Evolutionary conservation across 2,113 vertebrate species (phyloP).

Genomic region (Ia io): DNA sequence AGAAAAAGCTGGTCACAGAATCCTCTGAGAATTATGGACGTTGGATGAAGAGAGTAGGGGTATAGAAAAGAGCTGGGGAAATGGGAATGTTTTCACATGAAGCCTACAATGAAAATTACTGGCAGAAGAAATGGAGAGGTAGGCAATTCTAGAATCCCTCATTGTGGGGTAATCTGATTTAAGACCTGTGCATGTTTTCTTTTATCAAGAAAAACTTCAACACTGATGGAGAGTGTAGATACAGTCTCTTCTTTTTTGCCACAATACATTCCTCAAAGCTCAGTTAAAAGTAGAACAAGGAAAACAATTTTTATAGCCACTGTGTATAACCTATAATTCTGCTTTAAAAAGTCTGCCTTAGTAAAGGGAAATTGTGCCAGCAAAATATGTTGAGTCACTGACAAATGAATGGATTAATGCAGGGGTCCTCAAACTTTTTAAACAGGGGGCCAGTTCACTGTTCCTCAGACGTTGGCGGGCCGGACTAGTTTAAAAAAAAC

Average conservation of each 20-base stretch:
- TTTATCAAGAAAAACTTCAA: not conserved
- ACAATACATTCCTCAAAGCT: not conserved
- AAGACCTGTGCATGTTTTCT: not conserved
- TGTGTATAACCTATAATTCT: not conserved
- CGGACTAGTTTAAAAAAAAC: no score
- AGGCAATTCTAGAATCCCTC: not conserved
- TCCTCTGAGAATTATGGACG: not conserved
- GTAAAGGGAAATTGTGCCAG: not conserved
- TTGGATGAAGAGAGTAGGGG: not conserved
- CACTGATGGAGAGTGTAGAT: not conserved
- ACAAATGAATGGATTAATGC: not conserved
- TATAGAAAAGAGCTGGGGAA: not conserved
- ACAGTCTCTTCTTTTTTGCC: not conserved
- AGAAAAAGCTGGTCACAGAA: not conserved
- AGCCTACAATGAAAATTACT: not conserved
- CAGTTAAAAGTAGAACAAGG: slow-evolving; percentile 13
- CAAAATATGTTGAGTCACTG: slow-evolving; percentile 10
- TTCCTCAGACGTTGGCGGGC: no score
- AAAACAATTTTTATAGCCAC: not conserved
- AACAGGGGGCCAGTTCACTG: no score
- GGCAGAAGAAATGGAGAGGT: not conserved
- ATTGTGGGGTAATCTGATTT: not conserved
- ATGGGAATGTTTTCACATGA: not conserved
- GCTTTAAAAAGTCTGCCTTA: not conserved
- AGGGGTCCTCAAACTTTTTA: no score